These are phyloP conservation scores for Chamaetylas fuelleborni DNA, from an alignment of 2,113 vertebrate species.

Conservation along the genomic window DNA sequence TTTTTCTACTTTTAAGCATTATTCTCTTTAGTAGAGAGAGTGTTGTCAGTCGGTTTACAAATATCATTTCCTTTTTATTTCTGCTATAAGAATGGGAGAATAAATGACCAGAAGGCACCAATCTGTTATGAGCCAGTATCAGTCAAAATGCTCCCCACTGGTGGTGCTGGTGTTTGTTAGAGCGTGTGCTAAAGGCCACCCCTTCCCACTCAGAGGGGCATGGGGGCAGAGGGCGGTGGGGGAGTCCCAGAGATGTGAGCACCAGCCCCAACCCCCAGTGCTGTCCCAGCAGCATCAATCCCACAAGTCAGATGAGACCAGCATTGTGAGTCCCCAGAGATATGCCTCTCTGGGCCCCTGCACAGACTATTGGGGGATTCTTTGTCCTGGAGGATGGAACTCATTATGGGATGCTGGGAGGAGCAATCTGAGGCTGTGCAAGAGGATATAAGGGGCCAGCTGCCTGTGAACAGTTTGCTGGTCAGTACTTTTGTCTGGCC, in stretches of 20 bases:
- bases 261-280: background rate
- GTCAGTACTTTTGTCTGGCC: fast-evolving
- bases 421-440: background rate
- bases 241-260: fast-evolving
- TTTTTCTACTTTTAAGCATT: background rate
- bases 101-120: background rate
- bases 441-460: background rate
- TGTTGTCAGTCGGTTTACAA: background rate
- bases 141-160: background rate
- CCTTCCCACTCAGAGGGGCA: fast-evolving
- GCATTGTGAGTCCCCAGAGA: fast-evolving
- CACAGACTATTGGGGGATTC: background rate
- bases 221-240: fast-evolving
- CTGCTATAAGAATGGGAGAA: background rate
- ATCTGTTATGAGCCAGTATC: background rate
- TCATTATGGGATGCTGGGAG: background rate
- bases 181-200: background rate
- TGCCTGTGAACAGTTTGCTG: background rate
- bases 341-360: background rate
- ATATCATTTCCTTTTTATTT: background rate
- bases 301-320: fast-evolving
- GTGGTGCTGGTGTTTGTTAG: background rate
- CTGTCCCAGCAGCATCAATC: background rate
- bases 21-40: background rate
- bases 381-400: background rate